Percentiles rank a stretch among this genome's conserved stretches.
Conservation (phyloP, 2,797 vertebrate species). For the Hippopotamyrus pictus region DNA sequence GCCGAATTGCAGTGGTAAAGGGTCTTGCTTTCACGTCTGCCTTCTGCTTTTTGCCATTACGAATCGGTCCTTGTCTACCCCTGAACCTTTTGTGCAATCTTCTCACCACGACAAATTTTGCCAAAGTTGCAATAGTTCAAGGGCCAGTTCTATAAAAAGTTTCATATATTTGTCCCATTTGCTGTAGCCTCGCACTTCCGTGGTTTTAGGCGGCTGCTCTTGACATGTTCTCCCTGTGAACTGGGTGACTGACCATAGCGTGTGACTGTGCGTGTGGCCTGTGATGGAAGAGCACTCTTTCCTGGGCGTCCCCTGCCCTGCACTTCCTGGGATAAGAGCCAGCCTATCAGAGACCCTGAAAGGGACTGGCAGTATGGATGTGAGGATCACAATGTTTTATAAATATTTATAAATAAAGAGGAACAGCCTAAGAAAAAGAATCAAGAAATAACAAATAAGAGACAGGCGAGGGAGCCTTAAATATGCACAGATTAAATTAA, state of each 20-base stretch:
- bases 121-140: slow-evolving; percentile 26
- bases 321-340: background rate
- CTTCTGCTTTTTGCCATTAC: slow-evolving; percentile 43
- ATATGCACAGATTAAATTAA: background rate
- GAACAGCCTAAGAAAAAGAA: background rate
- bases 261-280: background rate
- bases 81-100: slow-evolving; percentile 64
- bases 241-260: background rate
- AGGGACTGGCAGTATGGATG: background rate
- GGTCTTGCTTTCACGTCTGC: slow-evolving; percentile 44
- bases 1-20: slow-evolving; percentile 25
- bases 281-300: background rate
- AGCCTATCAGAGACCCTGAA: background rate
- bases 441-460: background rate
- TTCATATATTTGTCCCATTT: slow-evolving; percentile 46
- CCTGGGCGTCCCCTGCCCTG: background rate
- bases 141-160: slow-evolving; percentile 25
- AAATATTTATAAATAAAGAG: background rate
- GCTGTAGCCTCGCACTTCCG: background rate
- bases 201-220: background rate
- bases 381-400: background rate
- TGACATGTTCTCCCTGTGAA: background rate
- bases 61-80: slow-evolving; percentile 42
- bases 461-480: background rate
- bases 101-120: slow-evolving; percentile 51